Percentiles rank a stretch among this genome's conserved stretches.
Conservation (phyloP, 2,797 vertebrate genomes). For the Poliocrania exsul region DNA sequence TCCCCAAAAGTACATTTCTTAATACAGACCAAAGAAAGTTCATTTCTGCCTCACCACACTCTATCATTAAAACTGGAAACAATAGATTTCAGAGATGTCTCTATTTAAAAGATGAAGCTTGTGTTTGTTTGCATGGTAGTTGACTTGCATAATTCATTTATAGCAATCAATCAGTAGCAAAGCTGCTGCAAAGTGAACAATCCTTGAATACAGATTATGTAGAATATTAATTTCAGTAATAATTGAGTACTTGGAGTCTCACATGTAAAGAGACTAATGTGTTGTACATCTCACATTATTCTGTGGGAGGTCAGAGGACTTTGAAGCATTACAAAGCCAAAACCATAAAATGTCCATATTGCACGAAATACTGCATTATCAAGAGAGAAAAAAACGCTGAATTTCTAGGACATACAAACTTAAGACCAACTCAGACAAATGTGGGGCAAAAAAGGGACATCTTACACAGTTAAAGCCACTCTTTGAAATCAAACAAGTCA, state of each 20-base stretch:
- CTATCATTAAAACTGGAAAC: not conserved
- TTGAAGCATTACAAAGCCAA: not conserved
- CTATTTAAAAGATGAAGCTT: not conserved
- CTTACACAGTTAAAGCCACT: not conserved
- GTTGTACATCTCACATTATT: not conserved
- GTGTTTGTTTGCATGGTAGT: not conserved
- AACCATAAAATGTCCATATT: not conserved
- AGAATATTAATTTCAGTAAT: constrained; percentile 3
- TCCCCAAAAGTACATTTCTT: not conserved
- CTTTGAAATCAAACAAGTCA: not conserved
- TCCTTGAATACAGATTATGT: not conserved
- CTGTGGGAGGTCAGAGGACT: not conserved
- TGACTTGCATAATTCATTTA: not conserved
- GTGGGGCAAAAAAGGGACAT: fast-evolving
- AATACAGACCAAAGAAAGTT: not conserved
- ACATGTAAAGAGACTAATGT: not conserved
- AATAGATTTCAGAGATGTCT: not conserved
- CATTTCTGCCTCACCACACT: not conserved
- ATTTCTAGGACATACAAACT: not conserved
- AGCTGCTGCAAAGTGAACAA: not conserved
- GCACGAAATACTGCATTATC: not conserved
- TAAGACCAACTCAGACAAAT: not conserved
- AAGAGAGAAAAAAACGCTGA: not conserved
- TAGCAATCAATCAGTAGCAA: not conserved
- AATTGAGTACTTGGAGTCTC: not conserved